phyloP scores from a whole-genome alignment of 2,797 vertebrate genomes.

The Sciurus vulgaris region DNA sequence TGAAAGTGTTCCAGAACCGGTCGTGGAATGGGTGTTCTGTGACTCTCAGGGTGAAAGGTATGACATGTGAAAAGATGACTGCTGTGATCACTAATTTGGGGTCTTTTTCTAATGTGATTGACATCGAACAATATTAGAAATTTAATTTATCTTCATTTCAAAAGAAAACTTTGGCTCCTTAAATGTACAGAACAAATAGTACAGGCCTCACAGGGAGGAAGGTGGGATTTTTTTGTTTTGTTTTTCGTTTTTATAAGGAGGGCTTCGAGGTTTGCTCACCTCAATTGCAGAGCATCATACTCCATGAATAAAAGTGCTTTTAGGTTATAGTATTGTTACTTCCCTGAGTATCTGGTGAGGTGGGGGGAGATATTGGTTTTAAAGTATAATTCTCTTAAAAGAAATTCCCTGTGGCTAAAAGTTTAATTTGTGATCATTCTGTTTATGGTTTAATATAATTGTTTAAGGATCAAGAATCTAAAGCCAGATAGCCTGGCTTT shows the following conservation, averaged over 20 bases:
- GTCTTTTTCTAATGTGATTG: not conserved
- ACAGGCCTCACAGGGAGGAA: not conserved
- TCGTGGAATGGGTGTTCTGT: constrained; percentile 89
- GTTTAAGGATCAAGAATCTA: not conserved
- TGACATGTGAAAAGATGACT: rapidly evolving
- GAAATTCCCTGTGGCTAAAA: constrained; percentile 10
- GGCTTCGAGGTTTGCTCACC: not conserved
- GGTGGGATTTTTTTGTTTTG: not conserved
- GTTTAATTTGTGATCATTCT: not conserved
- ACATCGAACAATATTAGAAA: not conserved
- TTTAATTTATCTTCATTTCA: not conserved
- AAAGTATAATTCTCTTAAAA: not conserved
- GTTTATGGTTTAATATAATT: not conserved
- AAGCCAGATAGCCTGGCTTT: not conserved
- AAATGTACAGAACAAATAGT: not conserved
- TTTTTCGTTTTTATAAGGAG: not conserved
- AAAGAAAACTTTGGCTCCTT: not conserved
- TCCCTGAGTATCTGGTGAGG: not conserved
- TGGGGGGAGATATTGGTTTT: not conserved
- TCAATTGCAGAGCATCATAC: not conserved
- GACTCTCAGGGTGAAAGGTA: constrained; percentile 86
- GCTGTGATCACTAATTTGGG: not conserved
- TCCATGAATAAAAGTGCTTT: not conserved
- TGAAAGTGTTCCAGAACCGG: constrained; percentile 88
- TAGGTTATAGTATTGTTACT: not conserved